phyloP scores from a whole-genome alignment of 1,140 invertebrate species.

The Drosophila sturtevanti region DNA sequence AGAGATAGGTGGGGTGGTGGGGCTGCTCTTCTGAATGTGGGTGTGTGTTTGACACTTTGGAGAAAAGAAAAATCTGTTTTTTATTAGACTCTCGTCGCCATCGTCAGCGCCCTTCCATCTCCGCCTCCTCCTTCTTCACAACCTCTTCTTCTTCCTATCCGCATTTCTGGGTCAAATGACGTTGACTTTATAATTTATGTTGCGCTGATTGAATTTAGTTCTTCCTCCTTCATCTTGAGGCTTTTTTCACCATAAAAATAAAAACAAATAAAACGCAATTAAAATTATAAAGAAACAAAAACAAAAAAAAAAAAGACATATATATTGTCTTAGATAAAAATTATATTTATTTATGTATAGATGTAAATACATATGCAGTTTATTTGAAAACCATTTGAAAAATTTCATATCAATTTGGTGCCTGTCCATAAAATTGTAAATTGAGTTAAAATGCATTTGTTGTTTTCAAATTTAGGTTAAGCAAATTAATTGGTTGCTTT shows the following conservation, averaged over 20 bases:
- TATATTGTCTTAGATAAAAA: slow-evolving; percentile 47
- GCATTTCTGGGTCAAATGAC: slow-evolving; percentile 67
- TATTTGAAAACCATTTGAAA: slow-evolving; percentile 16
- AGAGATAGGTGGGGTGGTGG: no score
- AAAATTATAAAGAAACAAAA: slow-evolving; percentile 64
- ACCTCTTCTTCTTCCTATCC: background rate
- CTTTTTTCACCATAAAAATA: slow-evolving; percentile 30
- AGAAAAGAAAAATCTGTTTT: slow-evolving; percentile 61
- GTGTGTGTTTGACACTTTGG: slow-evolving; percentile 42
- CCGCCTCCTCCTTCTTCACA: no score
- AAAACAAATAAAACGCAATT: slow-evolving; percentile 65
- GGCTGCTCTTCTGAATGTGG: background rate
- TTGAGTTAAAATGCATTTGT: slow-evolving; percentile 51
- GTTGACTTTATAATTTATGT: slow-evolving; percentile 64
- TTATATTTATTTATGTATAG: slow-evolving; percentile 21
- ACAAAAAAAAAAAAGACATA: background rate
- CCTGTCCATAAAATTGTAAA: slow-evolving; percentile 49
- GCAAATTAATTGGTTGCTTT: background rate
- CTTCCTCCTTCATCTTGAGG: slow-evolving; percentile 1
- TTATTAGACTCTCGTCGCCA: slow-evolving; percentile 64
- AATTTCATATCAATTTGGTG: slow-evolving; percentile 23
- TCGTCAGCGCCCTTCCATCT: background rate
- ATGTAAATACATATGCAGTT: background rate
- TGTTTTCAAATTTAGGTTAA: slow-evolving; percentile 28
- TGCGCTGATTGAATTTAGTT: slow-evolving; percentile 69